phyloP scores from a whole-genome alignment of 1,140 invertebrate genomes.

The Brevipalpus yothersi region DNA sequence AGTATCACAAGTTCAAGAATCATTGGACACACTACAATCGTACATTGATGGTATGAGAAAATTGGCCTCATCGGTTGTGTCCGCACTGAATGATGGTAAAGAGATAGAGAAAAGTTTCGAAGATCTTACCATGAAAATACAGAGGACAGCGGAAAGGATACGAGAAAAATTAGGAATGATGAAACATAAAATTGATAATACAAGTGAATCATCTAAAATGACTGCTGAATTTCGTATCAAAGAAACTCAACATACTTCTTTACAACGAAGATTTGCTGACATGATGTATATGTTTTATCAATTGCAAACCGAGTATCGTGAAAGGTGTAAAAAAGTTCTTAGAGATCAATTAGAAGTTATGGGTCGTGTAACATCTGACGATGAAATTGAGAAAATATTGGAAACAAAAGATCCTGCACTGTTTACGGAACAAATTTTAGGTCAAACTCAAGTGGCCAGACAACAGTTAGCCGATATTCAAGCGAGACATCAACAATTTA shows the following conservation, averaged over 20 bases:
- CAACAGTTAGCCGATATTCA: not conserved
- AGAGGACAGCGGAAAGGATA: not conserved
- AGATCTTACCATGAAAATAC: not conserved
- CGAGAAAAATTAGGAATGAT: not conserved
- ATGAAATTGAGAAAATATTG: slow-evolving; percentile 1
- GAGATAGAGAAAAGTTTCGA: not conserved
- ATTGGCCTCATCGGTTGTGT: not conserved
- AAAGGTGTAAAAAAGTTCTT: slow-evolving; percentile 34
- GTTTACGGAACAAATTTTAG: not conserved
- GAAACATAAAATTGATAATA: not conserved
- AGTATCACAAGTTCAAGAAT: not conserved
- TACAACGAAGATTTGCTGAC: slow-evolving; percentile 32
- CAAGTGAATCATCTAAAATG: not conserved
- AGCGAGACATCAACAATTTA: not conserved
- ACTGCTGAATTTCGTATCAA: slow-evolving; percentile 81
- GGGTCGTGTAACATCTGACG: not conserved
- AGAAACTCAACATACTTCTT: slow-evolving; percentile 49
- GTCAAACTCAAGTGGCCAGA: not conserved
- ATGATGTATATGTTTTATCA: slow-evolving; percentile 37
- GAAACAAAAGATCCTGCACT: not conserved
- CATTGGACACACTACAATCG: not conserved
- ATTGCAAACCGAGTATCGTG: slow-evolving; percentile 34
- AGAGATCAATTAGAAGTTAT: slow-evolving; percentile 35
- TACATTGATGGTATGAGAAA: not conserved
- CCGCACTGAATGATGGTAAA: not conserved